Evolutionary conservation across 2,113 vertebrate genomes (phyloP).

Genomic region (Perognathus longimembris): DNA sequence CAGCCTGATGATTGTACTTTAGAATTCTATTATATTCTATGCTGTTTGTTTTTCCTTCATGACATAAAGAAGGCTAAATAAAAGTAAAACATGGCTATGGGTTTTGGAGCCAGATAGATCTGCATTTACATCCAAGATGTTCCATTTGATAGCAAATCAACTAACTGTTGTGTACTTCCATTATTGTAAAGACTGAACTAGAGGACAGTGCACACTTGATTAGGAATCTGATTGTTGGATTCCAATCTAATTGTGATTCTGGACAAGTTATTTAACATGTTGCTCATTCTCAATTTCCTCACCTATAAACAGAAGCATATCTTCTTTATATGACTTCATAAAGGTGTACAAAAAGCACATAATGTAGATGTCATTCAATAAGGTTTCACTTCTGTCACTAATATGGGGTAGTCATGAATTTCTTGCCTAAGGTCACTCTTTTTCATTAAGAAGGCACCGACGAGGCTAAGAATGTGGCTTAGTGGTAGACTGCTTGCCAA

Average conservation of each 20-base stretch:
- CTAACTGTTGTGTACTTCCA: background rate
- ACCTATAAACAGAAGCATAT: background rate
- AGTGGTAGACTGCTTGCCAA: no score
- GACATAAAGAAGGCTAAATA: background rate
- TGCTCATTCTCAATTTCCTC: conserved; percentile 10
- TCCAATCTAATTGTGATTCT: background rate
- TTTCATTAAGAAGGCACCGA: conserved; percentile 23
- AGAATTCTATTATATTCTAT: conserved; percentile 32
- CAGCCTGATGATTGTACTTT: conserved; percentile 33
- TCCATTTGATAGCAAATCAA: background rate
- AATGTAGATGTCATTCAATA: background rate
- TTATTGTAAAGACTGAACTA: background rate
- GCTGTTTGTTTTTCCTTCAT: background rate
- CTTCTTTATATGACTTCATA: background rate
- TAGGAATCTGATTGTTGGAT: conserved; percentile 39
- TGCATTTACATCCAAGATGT: background rate
- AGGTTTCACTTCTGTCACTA: conserved; percentile 21
- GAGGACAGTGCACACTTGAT: background rate
- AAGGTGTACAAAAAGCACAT: conserved; percentile 19
- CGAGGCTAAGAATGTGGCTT: no score
- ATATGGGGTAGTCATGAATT: conserved; percentile 2
- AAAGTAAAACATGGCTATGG: background rate
- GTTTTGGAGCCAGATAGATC: background rate
- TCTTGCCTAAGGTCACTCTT: conserved; percentile 35
- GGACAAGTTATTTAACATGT: conserved; percentile 33